A percentile compares a stretch with the other conserved stretches of the same genome.
phyloP scores from a whole-genome alignment of 30 jellyfish, hydroid and myxozoan species.

The Chrysaora quinquecirrha region DNA sequence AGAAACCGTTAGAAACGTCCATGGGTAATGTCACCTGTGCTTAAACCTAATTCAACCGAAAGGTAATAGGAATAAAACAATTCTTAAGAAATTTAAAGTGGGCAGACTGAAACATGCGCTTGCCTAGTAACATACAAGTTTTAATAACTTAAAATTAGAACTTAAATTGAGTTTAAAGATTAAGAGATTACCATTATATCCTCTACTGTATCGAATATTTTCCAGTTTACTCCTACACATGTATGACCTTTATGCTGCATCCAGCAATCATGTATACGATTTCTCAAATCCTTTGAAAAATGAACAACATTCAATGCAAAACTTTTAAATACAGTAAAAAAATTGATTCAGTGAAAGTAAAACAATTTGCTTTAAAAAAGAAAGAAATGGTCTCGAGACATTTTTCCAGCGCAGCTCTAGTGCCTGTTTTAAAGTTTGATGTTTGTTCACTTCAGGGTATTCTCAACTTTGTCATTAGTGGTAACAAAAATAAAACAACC shows the following conservation, averaged over 20 bases:
- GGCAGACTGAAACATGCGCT: no score
- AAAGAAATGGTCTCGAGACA: not conserved
- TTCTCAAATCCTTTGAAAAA: conserved; percentile 43
- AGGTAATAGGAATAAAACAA: no score
- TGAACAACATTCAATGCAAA: not conserved
- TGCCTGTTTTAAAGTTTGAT: not conserved
- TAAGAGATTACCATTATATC: conserved; percentile 86
- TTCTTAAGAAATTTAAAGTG: no score
- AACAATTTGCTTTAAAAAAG: not conserved
- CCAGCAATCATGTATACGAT: conserved; percentile 50
- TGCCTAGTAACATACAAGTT: no score
- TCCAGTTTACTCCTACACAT: conserved; percentile 81
- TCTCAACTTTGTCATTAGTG: no score
- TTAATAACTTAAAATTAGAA: no score
- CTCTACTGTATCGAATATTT: conserved; percentile 35
- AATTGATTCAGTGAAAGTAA: not conserved
- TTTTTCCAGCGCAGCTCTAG: not conserved
- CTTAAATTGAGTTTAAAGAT: no score
- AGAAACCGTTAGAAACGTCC: no score
- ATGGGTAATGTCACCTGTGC: no score
- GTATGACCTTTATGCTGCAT: conserved; percentile 58
- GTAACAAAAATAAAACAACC: no score
- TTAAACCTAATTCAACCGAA: no score
- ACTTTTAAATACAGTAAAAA: not conserved
- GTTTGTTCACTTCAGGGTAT: not conserved